Evolutionary conservation across 2,797 vertebrate genomes (phyloP), one percentile per base, ranked within the genome.

Genomic region (Ara ararauna): DNA sequence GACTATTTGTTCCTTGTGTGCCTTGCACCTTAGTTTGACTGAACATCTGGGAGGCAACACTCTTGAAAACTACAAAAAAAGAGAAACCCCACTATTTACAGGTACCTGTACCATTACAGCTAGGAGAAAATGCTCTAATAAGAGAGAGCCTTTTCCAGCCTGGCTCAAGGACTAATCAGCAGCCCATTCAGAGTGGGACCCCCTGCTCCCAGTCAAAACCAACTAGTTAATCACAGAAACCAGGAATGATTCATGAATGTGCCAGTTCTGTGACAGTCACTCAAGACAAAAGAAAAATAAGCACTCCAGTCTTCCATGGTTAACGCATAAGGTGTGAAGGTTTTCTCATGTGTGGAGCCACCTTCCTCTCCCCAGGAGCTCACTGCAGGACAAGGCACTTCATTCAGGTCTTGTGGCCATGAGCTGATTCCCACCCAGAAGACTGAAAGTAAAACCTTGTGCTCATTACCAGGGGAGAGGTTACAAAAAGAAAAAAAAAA

Each of bases 161-260:
- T 62, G n/a, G 15, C 15, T 86, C 53, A 0, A 0, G 32, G 24
- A 76, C 38, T 54, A 32, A 47, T 7, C 9, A 10, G 2, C 23
- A 79, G 38, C 11, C n/a, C 15, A 7, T 53, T 60, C 10, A 42
- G 56, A 27, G 6, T 3, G 15, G 42, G 47, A 56, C 16, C 5
- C 38, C 12, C 48, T 80, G 54, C 38, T 60, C 29, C 29, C 32
- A 61, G 34, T 12, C 5, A 38, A 50, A 87, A 62, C 24, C 61
- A 90, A 54, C 3, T 36, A 60, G 42, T 10, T 51, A 10, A 65
- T 5, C 50, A 72, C 14, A 2, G 3, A 51, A 77, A 29, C 2
- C 56, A 78, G 44, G 56, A 66, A 13, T 38, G 80, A 27, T 13
- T 47, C 24, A 45, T 68, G 48, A 62, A 45, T 1, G 10, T 2